Percentiles rank a stretch among this genome's conserved stretches.
phyloP scores from a whole-genome alignment of 2,797 vertebrate genomes.

The Gymnothorax javanicus region DNA sequence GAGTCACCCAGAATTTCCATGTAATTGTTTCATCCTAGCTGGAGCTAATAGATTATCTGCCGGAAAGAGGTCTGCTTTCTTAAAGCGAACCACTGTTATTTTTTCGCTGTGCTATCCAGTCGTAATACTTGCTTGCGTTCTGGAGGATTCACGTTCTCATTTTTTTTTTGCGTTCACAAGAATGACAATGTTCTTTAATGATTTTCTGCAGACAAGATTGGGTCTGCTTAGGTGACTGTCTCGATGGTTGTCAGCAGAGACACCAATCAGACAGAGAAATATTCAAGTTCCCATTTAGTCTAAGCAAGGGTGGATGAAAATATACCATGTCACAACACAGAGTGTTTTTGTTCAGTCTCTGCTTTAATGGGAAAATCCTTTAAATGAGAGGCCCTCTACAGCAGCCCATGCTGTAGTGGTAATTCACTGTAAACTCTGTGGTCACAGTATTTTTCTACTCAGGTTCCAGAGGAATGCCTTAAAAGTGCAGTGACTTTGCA shows the following conservation, averaged over 20 bases:
- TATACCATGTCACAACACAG: background rate
- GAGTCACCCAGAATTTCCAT: conserved; percentile 80
- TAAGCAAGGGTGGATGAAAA: background rate
- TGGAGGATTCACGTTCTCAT: background rate
- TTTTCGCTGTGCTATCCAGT: conserved; percentile 11
- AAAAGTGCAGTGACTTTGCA: conserved; percentile 73
- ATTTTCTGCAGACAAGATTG: background rate
- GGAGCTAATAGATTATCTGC: conserved; percentile 74
- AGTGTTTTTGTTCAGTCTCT: conserved; percentile 36
- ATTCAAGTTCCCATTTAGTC: background rate
- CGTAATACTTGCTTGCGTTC: background rate
- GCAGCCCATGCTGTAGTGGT: conserved; percentile 69
- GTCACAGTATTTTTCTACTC: conserved; percentile 76
- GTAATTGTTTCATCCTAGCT: conserved; percentile 60
- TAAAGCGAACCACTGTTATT: conserved; percentile 75
- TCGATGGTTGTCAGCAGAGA: background rate
- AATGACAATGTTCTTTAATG: background rate
- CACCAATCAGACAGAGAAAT: background rate
- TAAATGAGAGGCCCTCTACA: conserved; percentile 54
- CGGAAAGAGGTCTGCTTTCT: conserved; percentile 67
- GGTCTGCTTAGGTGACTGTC: background rate
- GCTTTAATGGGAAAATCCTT: conserved; percentile 60
- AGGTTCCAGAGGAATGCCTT: conserved; percentile 68
- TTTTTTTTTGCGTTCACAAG: background rate
- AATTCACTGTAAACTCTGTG: conserved; percentile 71